A percentile compares a stretch with the other conserved stretches of the same genome.
Evolutionary conservation across 2,888 invertebrate species (phyloP).

Genomic region (Poecilus cupreus): DNA sequence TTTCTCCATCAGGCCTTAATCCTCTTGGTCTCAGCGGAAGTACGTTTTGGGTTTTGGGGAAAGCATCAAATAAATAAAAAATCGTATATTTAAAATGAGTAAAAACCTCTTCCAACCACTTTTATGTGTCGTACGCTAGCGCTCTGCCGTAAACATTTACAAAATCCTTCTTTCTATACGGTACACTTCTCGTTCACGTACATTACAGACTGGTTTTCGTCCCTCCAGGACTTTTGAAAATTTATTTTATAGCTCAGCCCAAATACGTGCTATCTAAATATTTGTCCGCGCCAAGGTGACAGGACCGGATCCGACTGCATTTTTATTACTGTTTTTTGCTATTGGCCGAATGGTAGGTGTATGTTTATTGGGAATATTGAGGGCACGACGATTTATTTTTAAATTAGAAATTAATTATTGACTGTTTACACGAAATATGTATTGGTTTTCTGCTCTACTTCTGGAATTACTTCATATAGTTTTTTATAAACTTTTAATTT

Average conservation of each 20-base stretch:
- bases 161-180: background rate
- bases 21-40: too few relatives aligned
- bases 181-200: slow-evolving; percentile 11
- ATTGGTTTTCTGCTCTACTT: too few relatives aligned
- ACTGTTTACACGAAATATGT: too few relatives aligned
- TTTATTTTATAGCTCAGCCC: slow-evolving; percentile 54
- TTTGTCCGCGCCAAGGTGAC: slow-evolving; percentile 48
- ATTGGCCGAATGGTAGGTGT: background rate
- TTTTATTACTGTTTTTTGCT: background rate
- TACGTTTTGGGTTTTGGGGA: too few relatives aligned
- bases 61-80: too few relatives aligned
- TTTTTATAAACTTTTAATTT: too few relatives aligned
- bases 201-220: slow-evolving; percentile 42
- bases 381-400: background rate
- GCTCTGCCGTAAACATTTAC: background rate
- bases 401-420: background rate
- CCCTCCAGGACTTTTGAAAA: slow-evolving; percentile 49
- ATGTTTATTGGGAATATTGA: background rate
- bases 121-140: background rate
- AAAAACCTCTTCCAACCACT: too few relatives aligned
- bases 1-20: too few relatives aligned
- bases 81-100: too few relatives aligned
- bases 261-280: slow-evolving; percentile 52
- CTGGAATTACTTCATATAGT: too few relatives aligned
- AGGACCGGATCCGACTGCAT: slow-evolving; percentile 18